Evolutionary conservation across 2,888 invertebrate species (phyloP).

Genomic region (Diloba caeruleocephala): DNA sequence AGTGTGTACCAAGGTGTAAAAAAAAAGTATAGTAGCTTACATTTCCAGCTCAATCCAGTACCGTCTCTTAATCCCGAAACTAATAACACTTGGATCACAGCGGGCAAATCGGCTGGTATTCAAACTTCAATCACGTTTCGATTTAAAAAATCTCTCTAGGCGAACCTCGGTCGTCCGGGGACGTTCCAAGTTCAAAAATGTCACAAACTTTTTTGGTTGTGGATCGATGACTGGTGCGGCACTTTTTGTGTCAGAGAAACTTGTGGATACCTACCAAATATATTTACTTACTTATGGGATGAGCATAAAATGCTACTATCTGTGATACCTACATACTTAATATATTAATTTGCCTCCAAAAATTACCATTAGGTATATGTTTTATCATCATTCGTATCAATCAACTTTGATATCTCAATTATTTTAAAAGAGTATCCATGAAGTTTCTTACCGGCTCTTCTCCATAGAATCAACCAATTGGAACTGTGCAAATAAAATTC

Average conservation of each 20-base stretch:
- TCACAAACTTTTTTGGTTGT: slow-evolving; percentile 19
- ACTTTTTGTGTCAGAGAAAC: slow-evolving; percentile 7
- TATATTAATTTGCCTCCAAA: too few relatives aligned
- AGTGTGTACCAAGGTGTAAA: too few relatives aligned
- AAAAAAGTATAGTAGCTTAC: neutral
- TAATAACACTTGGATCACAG: slow-evolving; percentile 2
- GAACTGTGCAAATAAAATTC: too few relatives aligned
- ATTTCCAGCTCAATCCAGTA: neutral
- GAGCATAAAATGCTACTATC: too few relatives aligned
- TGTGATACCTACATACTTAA: too few relatives aligned
- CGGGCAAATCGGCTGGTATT: slow-evolving; percentile 16
- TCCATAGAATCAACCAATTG: too few relatives aligned
- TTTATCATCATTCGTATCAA: too few relatives aligned
- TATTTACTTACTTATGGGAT: too few relatives aligned
- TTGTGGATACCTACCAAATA: neutral
- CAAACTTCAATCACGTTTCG: slow-evolving; percentile 18
- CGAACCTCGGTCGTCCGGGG: neutral
- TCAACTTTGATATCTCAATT: too few relatives aligned
- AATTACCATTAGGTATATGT: too few relatives aligned
- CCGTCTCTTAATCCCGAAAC: neutral
- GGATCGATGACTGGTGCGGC: slow-evolving; percentile 2
- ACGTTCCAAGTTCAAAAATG: slow-evolving; percentile 20
- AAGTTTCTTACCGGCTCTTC: too few relatives aligned
- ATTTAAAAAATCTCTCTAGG: slow-evolving; percentile 28
- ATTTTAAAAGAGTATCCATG: too few relatives aligned